A percentile compares a stretch with the other conserved stretches of the same genome.
Evolutionary conservation across 2,888 invertebrate genomes (phyloP).

Genomic region (Cryptus armator): DNA sequence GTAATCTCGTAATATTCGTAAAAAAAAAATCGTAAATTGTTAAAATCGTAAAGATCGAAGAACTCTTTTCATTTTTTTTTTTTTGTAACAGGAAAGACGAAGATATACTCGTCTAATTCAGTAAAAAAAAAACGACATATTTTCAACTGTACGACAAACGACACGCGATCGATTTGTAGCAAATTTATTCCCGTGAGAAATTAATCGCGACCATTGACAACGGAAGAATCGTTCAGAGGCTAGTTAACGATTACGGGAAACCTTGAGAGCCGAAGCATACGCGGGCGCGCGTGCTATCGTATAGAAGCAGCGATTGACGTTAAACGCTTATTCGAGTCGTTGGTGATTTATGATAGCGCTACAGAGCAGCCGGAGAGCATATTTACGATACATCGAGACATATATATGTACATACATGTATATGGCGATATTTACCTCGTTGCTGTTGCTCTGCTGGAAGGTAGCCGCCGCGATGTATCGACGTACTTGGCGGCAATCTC

Average conservation of each 20-base stretch:
- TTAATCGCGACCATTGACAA: slow-evolving; percentile 9
- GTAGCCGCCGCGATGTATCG: slow-evolving; percentile 19
- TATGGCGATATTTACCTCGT: slow-evolving; percentile 50
- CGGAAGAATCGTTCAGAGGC: slow-evolving; percentile 7
- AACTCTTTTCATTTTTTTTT: too few species aligned
- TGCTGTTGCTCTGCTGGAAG: slow-evolving; percentile 1
- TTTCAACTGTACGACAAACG: neutral
- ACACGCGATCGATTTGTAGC: neutral
- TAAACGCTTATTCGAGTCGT: slow-evolving; percentile 25
- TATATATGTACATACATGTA: neutral
- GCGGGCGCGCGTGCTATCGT: neutral
- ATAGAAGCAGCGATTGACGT: slow-evolving; percentile 14
- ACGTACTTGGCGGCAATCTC: slow-evolving; percentile 20
- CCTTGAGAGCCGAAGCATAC: neutral
- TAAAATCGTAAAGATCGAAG: too few species aligned
- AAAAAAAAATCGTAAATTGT: too few species aligned
- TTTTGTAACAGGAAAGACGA: too few species aligned
- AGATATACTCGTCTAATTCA: too few species aligned
- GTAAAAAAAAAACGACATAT: neutral
- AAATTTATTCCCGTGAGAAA: neutral
- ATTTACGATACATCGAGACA: slow-evolving; percentile 6
- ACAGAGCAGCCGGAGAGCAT: neutral
- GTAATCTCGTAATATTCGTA: too few species aligned
- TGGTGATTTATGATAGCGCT: slow-evolving; percentile 9
- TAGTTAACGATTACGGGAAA: neutral